Percentiles rank a stretch among this genome's conserved stretches.
These are phyloP conservation scores for Agriopis leucophaearia DNA, from an alignment of 2,888 invertebrate genomes.

Conservation along the genomic window DNA sequence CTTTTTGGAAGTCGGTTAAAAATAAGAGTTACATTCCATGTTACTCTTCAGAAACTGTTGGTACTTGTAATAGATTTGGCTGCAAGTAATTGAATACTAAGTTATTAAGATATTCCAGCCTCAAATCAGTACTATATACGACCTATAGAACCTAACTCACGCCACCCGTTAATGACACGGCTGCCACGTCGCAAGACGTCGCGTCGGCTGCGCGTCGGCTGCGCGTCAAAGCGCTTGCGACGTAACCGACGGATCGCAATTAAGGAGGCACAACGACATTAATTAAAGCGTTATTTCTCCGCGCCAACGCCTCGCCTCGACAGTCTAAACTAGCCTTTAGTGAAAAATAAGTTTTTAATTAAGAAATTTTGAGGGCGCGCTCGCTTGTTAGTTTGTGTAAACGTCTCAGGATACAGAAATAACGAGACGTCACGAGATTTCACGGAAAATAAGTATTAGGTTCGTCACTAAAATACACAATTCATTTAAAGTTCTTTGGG, in stretches of 20 bases:
- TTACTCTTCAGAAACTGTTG: background rate
- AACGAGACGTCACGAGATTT: slow-evolving; percentile 33
- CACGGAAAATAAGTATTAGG: background rate
- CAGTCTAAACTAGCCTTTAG: slow-evolving; percentile 77
- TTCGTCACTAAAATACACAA: background rate
- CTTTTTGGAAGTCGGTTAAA: too few species aligned
- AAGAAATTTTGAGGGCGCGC: slow-evolving; percentile 64
- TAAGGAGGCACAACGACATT: slow-evolving; percentile 79
- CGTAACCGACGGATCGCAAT: slow-evolving; percentile 75
- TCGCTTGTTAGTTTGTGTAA: slow-evolving; percentile 32
- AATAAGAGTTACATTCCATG: too few species aligned
- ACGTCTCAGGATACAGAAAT: slow-evolving; percentile 30
- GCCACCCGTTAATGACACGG: slow-evolving; percentile 7
- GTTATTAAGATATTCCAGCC: background rate
- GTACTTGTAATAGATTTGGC: background rate
- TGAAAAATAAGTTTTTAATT: slow-evolving; percentile 73
- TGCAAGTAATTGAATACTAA: background rate
- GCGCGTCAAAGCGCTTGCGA: slow-evolving; percentile 69
- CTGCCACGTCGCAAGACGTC: slow-evolving; percentile 12
- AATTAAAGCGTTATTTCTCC: slow-evolving; percentile 74
- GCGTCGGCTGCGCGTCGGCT: background rate
- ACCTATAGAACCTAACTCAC: background rate
- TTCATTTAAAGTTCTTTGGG: too few species aligned
- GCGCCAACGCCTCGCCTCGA: slow-evolving; percentile 35
- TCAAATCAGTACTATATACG: background rate